phyloP scores from a whole-genome alignment of 2,113 vertebrate species.

The Petromus typicus region DNA sequence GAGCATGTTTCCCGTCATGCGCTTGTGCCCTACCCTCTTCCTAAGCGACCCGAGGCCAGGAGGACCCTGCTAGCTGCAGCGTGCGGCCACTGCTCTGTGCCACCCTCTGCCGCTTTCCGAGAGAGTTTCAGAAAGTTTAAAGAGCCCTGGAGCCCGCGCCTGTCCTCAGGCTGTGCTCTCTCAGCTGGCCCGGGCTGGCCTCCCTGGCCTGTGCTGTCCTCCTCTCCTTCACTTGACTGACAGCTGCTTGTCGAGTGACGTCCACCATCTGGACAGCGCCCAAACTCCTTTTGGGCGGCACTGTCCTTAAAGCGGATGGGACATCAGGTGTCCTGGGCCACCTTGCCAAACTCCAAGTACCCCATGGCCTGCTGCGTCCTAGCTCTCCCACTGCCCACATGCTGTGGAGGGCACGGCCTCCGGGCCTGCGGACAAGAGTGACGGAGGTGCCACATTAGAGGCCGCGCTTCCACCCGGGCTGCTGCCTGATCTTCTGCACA shows the following conservation, averaged over 20 bases:
- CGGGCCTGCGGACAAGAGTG: accelerated
- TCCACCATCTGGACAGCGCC: accelerated
- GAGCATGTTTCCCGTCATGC: background rate
- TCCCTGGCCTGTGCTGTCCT: accelerated
- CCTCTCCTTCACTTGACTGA: accelerated
- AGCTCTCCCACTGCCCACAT: accelerated
- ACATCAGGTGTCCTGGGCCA: accelerated
- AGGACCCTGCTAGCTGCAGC: accelerated
- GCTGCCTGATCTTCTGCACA: accelerated
- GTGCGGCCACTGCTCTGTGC: accelerated
- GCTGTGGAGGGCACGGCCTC: accelerated
- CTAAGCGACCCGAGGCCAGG: accelerated
- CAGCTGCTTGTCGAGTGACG: background rate
- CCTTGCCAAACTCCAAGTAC: accelerated
- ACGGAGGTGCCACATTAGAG: too few species aligned
- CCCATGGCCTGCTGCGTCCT: accelerated
- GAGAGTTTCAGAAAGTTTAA: too few species aligned
- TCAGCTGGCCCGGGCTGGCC: too few species aligned
- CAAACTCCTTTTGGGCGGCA: accelerated
- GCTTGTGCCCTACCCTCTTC: background rate
- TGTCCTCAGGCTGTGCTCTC: background rate
- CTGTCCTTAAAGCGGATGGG: accelerated
- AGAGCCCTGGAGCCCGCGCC: accelerated
- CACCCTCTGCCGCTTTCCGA: accelerated
- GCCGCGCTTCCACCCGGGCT: background rate